Base-by-base conservation (phyloP, 2,113 vertebrate species). In the Burhinus oedicnemus region DNA sequence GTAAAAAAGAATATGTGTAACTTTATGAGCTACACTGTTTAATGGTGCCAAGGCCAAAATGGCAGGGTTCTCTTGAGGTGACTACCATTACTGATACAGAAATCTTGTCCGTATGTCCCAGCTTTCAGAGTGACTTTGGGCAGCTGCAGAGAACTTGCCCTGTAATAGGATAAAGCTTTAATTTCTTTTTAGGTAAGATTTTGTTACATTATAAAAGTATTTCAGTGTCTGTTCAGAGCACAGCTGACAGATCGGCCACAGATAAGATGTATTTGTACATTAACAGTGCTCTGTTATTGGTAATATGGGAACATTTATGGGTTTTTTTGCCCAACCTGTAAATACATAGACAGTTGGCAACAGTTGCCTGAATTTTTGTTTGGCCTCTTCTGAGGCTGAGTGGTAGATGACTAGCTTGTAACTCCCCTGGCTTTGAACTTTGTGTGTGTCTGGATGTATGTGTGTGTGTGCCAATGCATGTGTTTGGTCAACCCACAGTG, bases 171-270 rank as follows among this genome's bases (percentile, higher is more conserved):
- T 29, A 69, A 89, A 76, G 30, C 26, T 80, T 78, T 27, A 4
- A n/a, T 94, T 93, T 60, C 38, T 84, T 93, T 84, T 72, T 76
- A 76, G 81, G 15, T 26, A 95, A n/a, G 30, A 42, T 91, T 80
- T 87, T 74, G 32, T 76, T 76, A 75, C 0, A 1, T 58, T 52
- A 32, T 22, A 32, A 34, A 80, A 85, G 13, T 61, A 76, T 87
- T 83, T 52, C 15, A 29, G 26, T 42, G 70, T 77, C 26, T 87
- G 5, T 77, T 93, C 44, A 60, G 47, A 77, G 15, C 26, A 47
- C 12, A 81, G 58, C 20, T 54, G 52, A 76, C 49, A 83, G 23
- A 66, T 45, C 3, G 5, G 23, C 62, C 30, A 22, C n/a, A 78
- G 51, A 86, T 80, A 57, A 40, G 1, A 74, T 36, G 6, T 49